Base-by-base conservation (phyloP, 2,888 invertebrate species). In the Amorpha juglandis region DNA sequence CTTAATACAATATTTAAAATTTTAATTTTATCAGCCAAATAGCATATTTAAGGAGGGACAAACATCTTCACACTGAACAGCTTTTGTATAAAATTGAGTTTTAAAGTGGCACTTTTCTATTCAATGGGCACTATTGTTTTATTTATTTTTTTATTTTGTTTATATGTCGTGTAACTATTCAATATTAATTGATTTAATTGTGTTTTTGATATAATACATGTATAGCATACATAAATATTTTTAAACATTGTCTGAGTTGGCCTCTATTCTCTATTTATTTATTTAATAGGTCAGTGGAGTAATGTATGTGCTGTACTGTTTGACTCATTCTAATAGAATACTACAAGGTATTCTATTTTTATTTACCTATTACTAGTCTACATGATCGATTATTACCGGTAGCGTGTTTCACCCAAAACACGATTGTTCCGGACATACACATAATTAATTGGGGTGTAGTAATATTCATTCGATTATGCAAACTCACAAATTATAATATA, bases 291-390 rank as follows among this genome's bases (percentile, higher is more conserved):
- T 58, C 19, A 42, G n/a, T 19, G n/a, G 58, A 4, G 55, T 58
- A 58, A 42, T 58, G 19, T 58, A 16, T 11, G 58, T 4, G 19
- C n/a, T 19, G 42, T 58, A 42, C 42, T 58, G 12, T 58, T 53
- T 33, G 42, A 58, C 38, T 8, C 55, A 16, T 52, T 16, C 11
- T 58, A 12, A 42, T 38, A 58, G n/a, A 6, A 19, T n/a, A 58
- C 19, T 38, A 16, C 55, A 38, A 55, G 11, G 58, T 19, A 58
- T 6, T 58, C 58, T 58, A 58, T 58, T 58, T 58, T 58, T 42
- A 58, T 58, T 58, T 19, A 16, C 19, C 19, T 52, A 4, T 33
- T 52, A 52, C 14, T 52, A 50, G 12, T 52, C 33, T 38, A 38
- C 9, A 55, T 38, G 16, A 16, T 38, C 38, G 16, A 19, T 38